Evolutionary conservation across 2,888 invertebrate genomes (phyloP).

Genomic region (Lasioglossum figueresi): DNA sequence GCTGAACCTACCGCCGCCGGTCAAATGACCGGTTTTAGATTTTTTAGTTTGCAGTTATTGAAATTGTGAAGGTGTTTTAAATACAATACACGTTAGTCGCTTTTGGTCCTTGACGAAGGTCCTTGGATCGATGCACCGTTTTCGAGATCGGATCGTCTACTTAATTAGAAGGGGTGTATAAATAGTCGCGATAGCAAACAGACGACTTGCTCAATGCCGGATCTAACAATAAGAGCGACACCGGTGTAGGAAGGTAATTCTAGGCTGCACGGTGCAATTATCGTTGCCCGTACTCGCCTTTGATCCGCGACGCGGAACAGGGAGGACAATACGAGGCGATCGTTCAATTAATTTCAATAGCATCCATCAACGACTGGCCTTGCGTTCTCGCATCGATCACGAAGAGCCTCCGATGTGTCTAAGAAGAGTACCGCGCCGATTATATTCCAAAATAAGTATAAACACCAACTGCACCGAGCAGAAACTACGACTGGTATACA

Average conservation of each 20-base stretch:
- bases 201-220: slow-evolving; percentile 69
- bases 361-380: slow-evolving; percentile 23
- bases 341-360: slow-evolving; percentile 52
- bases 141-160: slow-evolving; percentile 48
- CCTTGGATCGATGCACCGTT: slow-evolving; percentile 1
- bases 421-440: neutral
- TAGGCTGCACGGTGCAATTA: slow-evolving; percentile 58
- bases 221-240: slow-evolving; percentile 66
- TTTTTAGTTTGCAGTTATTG: too few species aligned
- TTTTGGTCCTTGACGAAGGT: neutral
- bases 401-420: neutral
- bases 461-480: too few species aligned
- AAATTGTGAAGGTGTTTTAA: too few species aligned
- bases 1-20: too few species aligned
- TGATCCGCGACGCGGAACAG: slow-evolving; percentile 44
- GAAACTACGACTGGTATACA: too few species aligned
- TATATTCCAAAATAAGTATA: too few species aligned
- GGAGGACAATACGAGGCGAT: slow-evolving; percentile 33
- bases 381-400: neutral
- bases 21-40: too few species aligned
- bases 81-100: too few species aligned
- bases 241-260: slow-evolving; percentile 68
- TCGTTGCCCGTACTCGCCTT: slow-evolving; percentile 56
- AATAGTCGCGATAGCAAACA: slow-evolving; percentile 54
- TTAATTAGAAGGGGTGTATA: slow-evolving; percentile 60